Percentiles rank a stretch among this genome's conserved stretches.
Evolutionary conservation across 1,140 invertebrate species (phyloP).

Genomic region (Zaprionus camerounensis): DNA sequence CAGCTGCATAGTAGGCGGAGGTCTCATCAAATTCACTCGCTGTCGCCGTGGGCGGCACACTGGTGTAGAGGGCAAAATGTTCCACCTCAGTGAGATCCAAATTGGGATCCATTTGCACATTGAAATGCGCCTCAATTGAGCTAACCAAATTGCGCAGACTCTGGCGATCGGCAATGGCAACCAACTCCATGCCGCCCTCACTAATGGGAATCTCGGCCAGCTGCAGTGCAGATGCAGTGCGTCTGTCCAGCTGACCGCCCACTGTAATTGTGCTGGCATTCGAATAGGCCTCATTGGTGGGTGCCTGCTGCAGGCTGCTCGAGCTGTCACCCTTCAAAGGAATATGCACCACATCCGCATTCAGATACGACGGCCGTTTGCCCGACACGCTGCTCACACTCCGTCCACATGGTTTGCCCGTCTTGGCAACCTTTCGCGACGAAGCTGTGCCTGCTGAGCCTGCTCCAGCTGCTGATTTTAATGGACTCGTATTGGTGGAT

Average conservation of each 20-base stretch:
- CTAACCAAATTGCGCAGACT: slow-evolving; percentile 78
- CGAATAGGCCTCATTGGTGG: slow-evolving; percentile 70
- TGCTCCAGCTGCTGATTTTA: slow-evolving; percentile 33
- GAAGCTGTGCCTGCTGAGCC: background rate
- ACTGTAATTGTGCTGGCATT: slow-evolving; percentile 78
- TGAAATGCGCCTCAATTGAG: slow-evolving; percentile 79
- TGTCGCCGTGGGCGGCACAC: slow-evolving; percentile 92
- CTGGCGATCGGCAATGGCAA: slow-evolving; percentile 83
- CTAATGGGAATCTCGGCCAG: slow-evolving; percentile 80
- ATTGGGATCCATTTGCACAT: slow-evolving; percentile 83
- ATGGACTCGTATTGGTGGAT: slow-evolving; percentile 41
- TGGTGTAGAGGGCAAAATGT: slow-evolving; percentile 93
- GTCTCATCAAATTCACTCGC: slow-evolving; percentile 94
- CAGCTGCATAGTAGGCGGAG: slow-evolving; percentile 93
- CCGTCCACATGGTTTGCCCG: slow-evolving; percentile 85
- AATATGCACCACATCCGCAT: slow-evolving; percentile 86
- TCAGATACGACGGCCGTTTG: slow-evolving; percentile 83
- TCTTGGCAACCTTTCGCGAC: slow-evolving; percentile 44
- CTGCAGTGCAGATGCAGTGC: slow-evolving; percentile 81
- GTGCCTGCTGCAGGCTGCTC: slow-evolving; percentile 65
- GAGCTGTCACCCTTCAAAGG: slow-evolving; percentile 86
- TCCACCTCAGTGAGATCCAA: slow-evolving; percentile 92
- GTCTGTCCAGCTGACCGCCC: slow-evolving; percentile 71
- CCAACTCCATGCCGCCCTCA: slow-evolving; percentile 83
- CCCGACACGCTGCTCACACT: slow-evolving; percentile 87